Conservation (phyloP, 1,140 invertebrate species). For the Mercenaria mercenaria region DNA sequence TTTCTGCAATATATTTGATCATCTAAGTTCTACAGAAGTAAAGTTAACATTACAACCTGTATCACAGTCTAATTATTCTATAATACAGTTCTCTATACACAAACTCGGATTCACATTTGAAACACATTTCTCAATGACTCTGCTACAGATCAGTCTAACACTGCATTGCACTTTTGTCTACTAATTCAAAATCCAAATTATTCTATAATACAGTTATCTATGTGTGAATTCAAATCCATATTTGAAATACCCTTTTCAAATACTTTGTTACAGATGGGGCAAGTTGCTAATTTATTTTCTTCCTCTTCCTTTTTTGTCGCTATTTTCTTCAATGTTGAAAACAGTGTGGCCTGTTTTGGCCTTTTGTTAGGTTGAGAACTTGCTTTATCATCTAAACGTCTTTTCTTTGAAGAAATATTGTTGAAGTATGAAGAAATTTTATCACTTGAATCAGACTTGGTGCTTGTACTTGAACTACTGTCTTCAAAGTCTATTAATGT, state of each 20-base stretch:
- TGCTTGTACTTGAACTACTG: not conserved
- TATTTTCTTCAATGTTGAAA: constrained; percentile 73
- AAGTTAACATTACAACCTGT: too few species aligned
- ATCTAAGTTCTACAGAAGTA: too few species aligned
- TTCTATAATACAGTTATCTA: constrained; percentile 83
- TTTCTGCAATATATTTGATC: too few species aligned
- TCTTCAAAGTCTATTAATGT: not conserved
- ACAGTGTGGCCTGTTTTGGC: constrained; percentile 73
- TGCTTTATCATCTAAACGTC: constrained; percentile 30
- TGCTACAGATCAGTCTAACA: too few species aligned
- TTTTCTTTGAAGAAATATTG: constrained; percentile 42
- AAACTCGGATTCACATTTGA: too few species aligned
- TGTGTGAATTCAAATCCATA: constrained; percentile 80
- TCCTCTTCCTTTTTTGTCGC: constrained; percentile 58
- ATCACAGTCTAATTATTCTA: too few species aligned
- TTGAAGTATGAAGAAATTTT: not conserved
- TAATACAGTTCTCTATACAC: too few species aligned
- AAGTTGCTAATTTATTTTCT: constrained; percentile 51
- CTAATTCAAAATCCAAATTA: constrained; percentile 18
- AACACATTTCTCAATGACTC: too few species aligned
- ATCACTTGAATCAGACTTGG: not conserved
- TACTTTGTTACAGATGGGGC: constrained; percentile 78
- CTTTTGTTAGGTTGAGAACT: constrained; percentile 60
- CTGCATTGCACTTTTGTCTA: too few species aligned
- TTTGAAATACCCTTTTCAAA: constrained; percentile 76